phyloP scores from a whole-genome alignment of 1,140 invertebrate species.

The Temnothorax nylanderi region DNA sequence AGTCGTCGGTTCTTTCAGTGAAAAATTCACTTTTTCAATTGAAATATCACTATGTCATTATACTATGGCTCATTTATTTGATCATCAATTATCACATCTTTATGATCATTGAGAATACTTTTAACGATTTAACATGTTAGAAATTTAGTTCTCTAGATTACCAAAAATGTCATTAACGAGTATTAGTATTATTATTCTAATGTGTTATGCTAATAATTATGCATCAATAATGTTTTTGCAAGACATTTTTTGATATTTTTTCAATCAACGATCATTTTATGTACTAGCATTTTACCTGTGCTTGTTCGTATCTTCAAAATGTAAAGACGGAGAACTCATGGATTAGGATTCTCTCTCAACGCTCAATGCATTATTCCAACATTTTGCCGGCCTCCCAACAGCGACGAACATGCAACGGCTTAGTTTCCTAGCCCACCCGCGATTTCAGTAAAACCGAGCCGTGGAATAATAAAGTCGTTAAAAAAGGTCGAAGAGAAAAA shows the following conservation, averaged over 20 bases:
- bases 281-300: not conserved
- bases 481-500: conserved; percentile 33
- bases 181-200: not conserved
- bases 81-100: not conserved
- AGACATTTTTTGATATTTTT: not conserved
- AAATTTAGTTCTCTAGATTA: not conserved
- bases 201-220: not conserved
- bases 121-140: not conserved
- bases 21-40: not conserved
- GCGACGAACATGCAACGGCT: conserved; percentile 20
- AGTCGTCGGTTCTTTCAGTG: not conserved
- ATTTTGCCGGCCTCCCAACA: not conserved
- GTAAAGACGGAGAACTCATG: not conserved
- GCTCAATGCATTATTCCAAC: conserved; percentile 16
- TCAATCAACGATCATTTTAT: not conserved
- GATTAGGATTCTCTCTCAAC: not conserved
- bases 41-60: not conserved
- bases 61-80: not conserved
- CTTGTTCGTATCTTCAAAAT: not conserved
- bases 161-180: not conserved
- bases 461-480: conserved; percentile 28
- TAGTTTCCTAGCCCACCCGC: conserved; percentile 24
- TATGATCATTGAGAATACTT: not conserved
- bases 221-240: not conserved
- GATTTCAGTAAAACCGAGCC: conserved; percentile 47